Evolutionary conservation across 1,140 invertebrate species (phyloP).

Genomic region (Drosophila suzukii): DNA sequence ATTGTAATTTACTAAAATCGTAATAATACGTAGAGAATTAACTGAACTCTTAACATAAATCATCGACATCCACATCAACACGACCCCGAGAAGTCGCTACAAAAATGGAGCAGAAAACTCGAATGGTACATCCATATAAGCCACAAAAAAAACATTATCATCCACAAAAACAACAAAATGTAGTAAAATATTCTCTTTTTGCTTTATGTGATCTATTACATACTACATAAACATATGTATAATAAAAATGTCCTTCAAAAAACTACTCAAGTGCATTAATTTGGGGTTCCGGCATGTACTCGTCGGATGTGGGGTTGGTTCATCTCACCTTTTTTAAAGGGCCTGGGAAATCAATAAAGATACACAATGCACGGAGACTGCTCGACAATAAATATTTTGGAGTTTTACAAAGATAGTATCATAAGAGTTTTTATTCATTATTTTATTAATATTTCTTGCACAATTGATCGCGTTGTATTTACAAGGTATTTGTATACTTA

Average conservation of each 20-base stretch:
- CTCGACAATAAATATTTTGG: neutral
- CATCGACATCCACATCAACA: constrained; percentile 35
- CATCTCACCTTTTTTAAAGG: no score
- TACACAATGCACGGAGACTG: no score
- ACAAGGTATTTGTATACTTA: constrained; percentile 20
- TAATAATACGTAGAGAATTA: constrained; percentile 74
- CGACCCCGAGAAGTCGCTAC: constrained; percentile 3
- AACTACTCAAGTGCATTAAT: constrained; percentile 14
- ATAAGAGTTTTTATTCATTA: neutral
- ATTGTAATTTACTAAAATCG: constrained; percentile 66
- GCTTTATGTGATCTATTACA: constrained; percentile 83
- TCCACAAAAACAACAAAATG: constrained; percentile 48
- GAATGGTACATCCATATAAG: constrained; percentile 34
- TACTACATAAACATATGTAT: constrained; percentile 72
- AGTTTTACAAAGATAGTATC: neutral
- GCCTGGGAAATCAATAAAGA: no score
- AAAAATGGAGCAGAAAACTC: constrained; percentile 32
- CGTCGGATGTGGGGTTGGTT: no score
- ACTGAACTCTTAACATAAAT: constrained; percentile 51
- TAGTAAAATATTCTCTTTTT: constrained; percentile 84
- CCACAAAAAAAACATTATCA: constrained; percentile 44
- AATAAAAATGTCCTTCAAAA: constrained; percentile 79
- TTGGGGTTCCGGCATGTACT: neutral
- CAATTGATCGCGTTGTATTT: constrained; percentile 37
- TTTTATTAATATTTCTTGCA: constrained; percentile 19